Base-by-base conservation (phyloP, 2,113 vertebrate genomes). In the Catharus fuscescens region DNA sequence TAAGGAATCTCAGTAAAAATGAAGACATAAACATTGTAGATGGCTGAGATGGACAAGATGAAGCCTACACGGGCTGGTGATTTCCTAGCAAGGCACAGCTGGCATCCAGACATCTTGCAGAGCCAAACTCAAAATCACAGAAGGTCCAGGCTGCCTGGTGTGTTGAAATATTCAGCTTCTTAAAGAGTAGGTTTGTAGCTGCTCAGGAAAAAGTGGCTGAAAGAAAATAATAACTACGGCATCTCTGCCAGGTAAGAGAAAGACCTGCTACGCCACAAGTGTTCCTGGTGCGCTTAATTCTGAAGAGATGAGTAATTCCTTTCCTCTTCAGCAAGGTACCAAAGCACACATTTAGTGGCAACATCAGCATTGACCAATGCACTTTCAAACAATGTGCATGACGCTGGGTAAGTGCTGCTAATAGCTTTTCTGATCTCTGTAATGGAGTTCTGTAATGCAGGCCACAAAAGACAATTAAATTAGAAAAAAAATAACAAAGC, bases 381-480 rank as follows among this genome's bases (percentile, higher is more conserved):
- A 47, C 59, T 92, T 71, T 47, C 84, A 86, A 65, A 53, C 64
- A 80, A 83, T 90, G 88, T 94, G 64, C 79, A 80, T 77, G 28
- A 73, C 16, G 50, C 53, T 83, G 56, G 85, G 31, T 85, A 95
- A 91, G 71, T 85, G 34, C 71, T 90, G 50, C 88, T 96, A 97
- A 97, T 80, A 91, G 96, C 85, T 82, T 96, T 93, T 88, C 81
- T 94, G 79, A 59, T 88, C 54, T 95, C 70, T 40, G 21, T 92
- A 96, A 94, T 96, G 85, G 92, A 83, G 93, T 90, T 82, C 50
- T 86, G 47, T 24, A 48, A 48, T 48, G 48, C 67, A 94, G 36
- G 64, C 47, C 69, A 83, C 56, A 67, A 92, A 94, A 73, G 87
- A 48, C 71, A 95, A 95, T 87, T 86, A 92, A 77, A 93, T 93